Evolutionary conservation across 2,113 vertebrate genomes (phyloP), one percentile per base, ranked within the genome.

Genomic region (Gymnorhina tibicen): DNA sequence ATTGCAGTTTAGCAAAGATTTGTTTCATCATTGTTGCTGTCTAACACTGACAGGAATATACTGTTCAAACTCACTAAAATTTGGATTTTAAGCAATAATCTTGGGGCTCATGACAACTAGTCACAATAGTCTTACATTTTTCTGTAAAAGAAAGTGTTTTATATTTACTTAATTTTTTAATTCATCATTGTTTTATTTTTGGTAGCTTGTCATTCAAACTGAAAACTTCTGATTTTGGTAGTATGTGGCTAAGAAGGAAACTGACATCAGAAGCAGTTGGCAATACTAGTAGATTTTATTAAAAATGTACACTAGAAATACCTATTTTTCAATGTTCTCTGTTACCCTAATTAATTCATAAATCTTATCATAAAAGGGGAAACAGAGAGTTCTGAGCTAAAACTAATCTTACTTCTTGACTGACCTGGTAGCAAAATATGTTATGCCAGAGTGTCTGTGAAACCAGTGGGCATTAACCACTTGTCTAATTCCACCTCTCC

Each of bases 261-360:
- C 26, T 26, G 39, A 47, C 0, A 0, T 26, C 0, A 0, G 26
- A 85, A 91, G 68, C 14, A 28, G 18, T 3, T 81, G 39, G 2
- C 18, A 49, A 22, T 41, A 49, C 30, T 27, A 64, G 17, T 49
- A 76, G 53, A 52, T 6, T 55, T 72, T 59, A 75, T 47, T 47
- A 16, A 46, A 58, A 74, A 23, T 50, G 33, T 62, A 58, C 11
- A 13, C 16, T 63, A 52, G 33, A 66, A 81, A 42, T 63, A 59
- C 6, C 28, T 74, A 8, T 79, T 93, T 78, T 8, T 56, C 19
- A 81, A 15, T 0, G 1, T 56, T 87, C 67, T 49, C 18, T n/a
- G 20, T 80, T 85, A 32, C 33, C 8, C 14, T 87, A 75, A 68
- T 56, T 82, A 82, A 39, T 52, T 89, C 6, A 68, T 47, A 27